Base-by-base conservation (phyloP, 2,888 invertebrate species). In the Dynastes hyllus region DNA sequence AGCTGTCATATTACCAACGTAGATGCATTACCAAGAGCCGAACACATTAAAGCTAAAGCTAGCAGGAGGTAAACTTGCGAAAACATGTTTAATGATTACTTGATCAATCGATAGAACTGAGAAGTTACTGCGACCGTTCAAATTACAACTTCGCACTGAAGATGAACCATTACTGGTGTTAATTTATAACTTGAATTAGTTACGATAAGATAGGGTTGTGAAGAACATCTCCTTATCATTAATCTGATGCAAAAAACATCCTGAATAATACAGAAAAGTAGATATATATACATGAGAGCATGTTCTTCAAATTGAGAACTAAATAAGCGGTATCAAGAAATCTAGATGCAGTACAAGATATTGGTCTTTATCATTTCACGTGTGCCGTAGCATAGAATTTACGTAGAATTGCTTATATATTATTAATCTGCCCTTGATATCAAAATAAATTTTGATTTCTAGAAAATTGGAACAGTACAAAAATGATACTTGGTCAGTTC, bases 261-360 rank as follows among this genome's bases (percentile, higher is more conserved):
- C n/a, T 51, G 8, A 51, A 27, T 29, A 69, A 69, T 67, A 50
- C 63, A 63, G 32, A 29, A 13, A 63, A 63, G 22, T 63, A 16
- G 45, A 27, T 22, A 50, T 27, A 51, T 27, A 69, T 50, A 13
- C 29, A 51, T 51, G n/a, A 32, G 65, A n/a, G 37, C 6, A 27
- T 16, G 50, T 69, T 51, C 63, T 63, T 13, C 29, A 69, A 6
- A 29, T 51, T 45, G 51, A 51, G 69, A 40, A 69, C 29, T 51
- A 27, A 13, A 6, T 27, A 27, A 29, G 22, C 22, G 4, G 29
- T 51, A 69, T 69, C 51, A 29, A 69, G 27, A 69, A 51, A 51
- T 69, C 29, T 29, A 69, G 69, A 69, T 69, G 22, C 27, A 69
- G 11, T 29, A 6, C 27, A 27, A 69, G 51, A 51, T 69, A 69